phyloP scores from a whole-genome alignment of 2,797 vertebrate species.

The Morelia viridis region DNA sequence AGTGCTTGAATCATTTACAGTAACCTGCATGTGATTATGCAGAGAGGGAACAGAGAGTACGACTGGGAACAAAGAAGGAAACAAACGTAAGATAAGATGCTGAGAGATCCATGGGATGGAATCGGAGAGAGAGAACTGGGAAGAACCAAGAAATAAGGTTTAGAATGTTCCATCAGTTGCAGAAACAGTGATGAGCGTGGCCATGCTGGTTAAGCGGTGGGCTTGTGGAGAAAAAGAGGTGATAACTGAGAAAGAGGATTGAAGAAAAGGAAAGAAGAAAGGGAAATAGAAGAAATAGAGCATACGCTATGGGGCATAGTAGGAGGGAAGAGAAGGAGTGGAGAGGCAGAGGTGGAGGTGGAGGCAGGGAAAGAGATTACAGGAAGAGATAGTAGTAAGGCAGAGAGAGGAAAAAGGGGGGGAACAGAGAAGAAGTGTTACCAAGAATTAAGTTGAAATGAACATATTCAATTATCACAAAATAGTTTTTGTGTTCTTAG shows the following conservation, averaged over 20 bases:
- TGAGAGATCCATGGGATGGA: no score
- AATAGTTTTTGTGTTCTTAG: neutral
- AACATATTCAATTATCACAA: neutral
- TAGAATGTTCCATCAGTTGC: neutral
- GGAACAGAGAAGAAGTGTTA: neutral
- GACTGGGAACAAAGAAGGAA: neutral
- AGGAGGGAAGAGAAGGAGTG: neutral
- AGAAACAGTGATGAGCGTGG: neutral
- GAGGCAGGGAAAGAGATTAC: no score
- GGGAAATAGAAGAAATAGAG: neutral
- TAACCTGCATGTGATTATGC: neutral
- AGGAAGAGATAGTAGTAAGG: neutral
- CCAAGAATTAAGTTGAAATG: no score
- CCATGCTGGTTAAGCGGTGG: neutral
- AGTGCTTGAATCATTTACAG: neutral
- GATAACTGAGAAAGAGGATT: neutral
- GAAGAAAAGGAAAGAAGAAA: neutral
- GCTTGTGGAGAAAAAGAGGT: neutral
- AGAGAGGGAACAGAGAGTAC: no score
- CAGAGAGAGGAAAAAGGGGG: no score
- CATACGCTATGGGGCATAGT: neutral
- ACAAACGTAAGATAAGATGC: fast-evolving
- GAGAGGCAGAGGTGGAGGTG: neutral
- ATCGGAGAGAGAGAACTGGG: neutral
- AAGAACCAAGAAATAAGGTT: neutral